Base-by-base conservation (phyloP, 2,113 vertebrate species). In the Sander vitreus region DNA sequence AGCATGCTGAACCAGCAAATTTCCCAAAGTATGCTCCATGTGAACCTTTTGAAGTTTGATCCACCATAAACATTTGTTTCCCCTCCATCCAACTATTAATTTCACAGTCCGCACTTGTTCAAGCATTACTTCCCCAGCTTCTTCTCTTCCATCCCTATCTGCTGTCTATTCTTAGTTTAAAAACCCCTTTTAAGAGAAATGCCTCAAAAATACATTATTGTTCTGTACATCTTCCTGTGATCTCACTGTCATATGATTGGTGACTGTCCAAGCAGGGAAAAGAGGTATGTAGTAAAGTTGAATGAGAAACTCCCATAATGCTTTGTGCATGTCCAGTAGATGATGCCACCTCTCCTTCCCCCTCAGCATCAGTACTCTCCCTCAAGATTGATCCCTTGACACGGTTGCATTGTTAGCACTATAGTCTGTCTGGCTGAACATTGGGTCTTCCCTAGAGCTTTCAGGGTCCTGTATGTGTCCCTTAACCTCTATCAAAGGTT, bases 231-330 rank as follows among this genome's bases (percentile, higher is more conserved):
- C 96, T 95, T 96, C 96, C 96, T 98, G 96, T 99, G 96, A 98
- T 95, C 96, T 96, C 95, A 97, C 96, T 97, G 95, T 97, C 95
- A 96, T 97, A 97, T 96, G 96, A 96, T 96, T 96, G 96, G 95
- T 97, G 97, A 97, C 97, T 96, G 96, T 96, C 96, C 95, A 94
- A 95, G 95, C 97, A 99, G 98, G 98, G 98, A 92, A 99, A 99
- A 99, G 98, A 99, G 98, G 98, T 99, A 99, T 96, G 98, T 99
- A 96, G 96, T 94, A 88, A 91, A 96, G 91, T 88, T 88, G 91
- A 97, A 95, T 94, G 92, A 96, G 87, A 93, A 73, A 84, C 78
- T 95, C 91, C 90, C 74, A 79, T 92, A 95, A 95, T 96, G 96
- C 93, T 96, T 91, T 93, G 96, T 99, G 98, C 98, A 99, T 99